Evolutionary conservation across 1,140 invertebrate species (phyloP).

Genomic region (Oedothorax gibbosus): DNA sequence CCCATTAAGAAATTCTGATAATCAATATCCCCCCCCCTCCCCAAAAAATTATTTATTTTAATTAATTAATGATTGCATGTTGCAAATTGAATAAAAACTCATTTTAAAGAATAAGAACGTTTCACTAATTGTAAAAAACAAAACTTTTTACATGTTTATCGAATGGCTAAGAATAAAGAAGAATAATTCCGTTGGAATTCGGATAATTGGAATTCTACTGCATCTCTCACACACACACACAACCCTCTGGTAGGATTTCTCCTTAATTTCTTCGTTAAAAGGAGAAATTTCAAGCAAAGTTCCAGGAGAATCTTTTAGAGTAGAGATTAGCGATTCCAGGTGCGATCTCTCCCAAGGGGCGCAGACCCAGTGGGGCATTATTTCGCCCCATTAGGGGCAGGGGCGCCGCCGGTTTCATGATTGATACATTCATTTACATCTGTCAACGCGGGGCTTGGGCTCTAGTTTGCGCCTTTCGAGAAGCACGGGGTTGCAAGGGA

Average conservation of each 20-base stretch:
- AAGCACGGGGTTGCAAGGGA: slow-evolving; percentile 36
- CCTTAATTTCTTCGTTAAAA: slow-evolving; percentile 22
- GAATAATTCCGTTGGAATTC: no score
- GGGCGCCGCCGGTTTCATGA: slow-evolving; percentile 53
- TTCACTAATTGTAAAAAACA: no score
- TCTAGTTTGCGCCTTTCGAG: slow-evolving; percentile 53
- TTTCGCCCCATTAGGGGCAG: slow-evolving; percentile 58
- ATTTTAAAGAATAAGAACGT: no score
- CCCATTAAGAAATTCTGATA: no score
- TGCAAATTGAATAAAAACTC: no score
- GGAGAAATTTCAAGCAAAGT: slow-evolving; percentile 53
- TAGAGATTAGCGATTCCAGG: slow-evolving; percentile 59
- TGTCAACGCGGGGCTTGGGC: slow-evolving; percentile 54
- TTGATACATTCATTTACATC: slow-evolving; percentile 60
- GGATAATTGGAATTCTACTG: no score
- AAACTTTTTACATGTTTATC: no score
- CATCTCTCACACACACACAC: slow-evolving; percentile 7
- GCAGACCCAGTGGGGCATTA: slow-evolving; percentile 49
- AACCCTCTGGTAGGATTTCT: slow-evolving; percentile 2
- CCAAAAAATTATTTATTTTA: no score
- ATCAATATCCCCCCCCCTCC: no score
- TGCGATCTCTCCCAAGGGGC: slow-evolving; percentile 53
- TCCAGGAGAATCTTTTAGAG: slow-evolving; percentile 53
- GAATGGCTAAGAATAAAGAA: no score
- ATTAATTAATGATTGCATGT: no score